Conservation (phyloP, 2,888 invertebrate genomes). For the Tortricodes alternella region DNA sequence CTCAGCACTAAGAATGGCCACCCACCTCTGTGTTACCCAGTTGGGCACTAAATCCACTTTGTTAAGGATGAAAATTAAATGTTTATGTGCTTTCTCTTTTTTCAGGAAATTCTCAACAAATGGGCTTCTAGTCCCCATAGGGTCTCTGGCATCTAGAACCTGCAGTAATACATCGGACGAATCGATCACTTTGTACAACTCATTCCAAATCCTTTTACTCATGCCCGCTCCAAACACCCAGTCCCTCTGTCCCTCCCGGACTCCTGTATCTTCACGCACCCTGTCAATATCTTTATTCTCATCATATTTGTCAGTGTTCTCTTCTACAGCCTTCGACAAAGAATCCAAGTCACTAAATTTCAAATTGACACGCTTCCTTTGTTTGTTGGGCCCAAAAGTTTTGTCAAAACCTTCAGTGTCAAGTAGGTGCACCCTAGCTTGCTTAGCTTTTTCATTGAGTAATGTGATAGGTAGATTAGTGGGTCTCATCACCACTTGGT, state of each 20-base stretch:
- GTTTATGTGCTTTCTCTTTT: constrained; percentile 98
- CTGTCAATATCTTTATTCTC: constrained; percentile 92
- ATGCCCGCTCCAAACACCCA: constrained; percentile 98
- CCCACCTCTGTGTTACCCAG: constrained; percentile 99
- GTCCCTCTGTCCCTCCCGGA: constrained; percentile 91
- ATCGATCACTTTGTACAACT: constrained; percentile 99
- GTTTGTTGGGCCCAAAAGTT: constrained; percentile 97
- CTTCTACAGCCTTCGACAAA: constrained; percentile 87
- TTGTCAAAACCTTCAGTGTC: constrained; percentile 97
- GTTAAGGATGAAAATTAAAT: constrained; percentile 97
- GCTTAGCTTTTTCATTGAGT: constrained; percentile 95
- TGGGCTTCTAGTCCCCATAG: constrained; percentile 96
- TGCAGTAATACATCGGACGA: constrained; percentile 98
- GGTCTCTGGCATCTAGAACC: constrained; percentile 98
- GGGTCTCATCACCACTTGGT: constrained; percentile 98
- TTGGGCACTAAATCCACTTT: constrained; percentile 98
- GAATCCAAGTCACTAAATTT: constrained; percentile 90
- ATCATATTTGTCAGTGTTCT: constrained; percentile 89
- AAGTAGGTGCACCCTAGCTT: constrained; percentile 95
- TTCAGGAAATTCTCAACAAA: constrained; percentile 95
- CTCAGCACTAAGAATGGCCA: constrained; percentile 95
- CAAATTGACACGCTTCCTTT: constrained; percentile 94
- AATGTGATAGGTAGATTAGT: constrained; percentile 97
- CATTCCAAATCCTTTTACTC: constrained; percentile 99
- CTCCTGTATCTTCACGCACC: constrained; percentile 90